Evolutionary conservation across 2,888 invertebrate genomes (phyloP).

Genomic region (Branchellion lobata): DNA sequence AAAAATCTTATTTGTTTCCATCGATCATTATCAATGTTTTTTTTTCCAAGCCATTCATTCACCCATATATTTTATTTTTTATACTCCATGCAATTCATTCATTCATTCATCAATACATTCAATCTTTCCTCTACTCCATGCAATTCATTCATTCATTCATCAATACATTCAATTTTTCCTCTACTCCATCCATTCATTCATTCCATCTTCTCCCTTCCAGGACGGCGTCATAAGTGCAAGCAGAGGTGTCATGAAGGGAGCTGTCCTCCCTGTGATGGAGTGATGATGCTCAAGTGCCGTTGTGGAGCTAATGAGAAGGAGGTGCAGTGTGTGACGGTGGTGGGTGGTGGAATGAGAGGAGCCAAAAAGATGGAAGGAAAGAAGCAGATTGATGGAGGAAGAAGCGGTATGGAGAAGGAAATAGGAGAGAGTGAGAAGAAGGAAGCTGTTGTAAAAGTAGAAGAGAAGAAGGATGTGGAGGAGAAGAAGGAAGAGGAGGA

Average conservation of each 20-base stretch:
- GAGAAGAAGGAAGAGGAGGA: constrained; percentile 86
- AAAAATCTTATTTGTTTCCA: too few species aligned
- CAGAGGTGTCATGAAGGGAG: constrained; percentile 76
- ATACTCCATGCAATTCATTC: too few species aligned
- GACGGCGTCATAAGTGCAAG: constrained; percentile 70
- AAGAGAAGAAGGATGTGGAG: constrained; percentile 61
- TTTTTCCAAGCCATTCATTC: too few species aligned
- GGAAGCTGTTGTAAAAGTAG: constrained; percentile 54
- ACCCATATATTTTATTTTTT: too few species aligned
- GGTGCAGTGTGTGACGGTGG: constrained; percentile 57
- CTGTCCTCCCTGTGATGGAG: constrained; percentile 71
- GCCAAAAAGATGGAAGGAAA: constrained; percentile 81
- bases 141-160: too few species aligned
- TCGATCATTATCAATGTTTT: too few species aligned
- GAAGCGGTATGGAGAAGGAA: constrained; percentile 66
- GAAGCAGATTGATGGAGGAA: constrained; percentile 72
- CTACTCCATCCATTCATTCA: too few species aligned
- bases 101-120: too few species aligned
- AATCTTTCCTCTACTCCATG: too few species aligned
- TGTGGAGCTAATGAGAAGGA: constrained; percentile 67
- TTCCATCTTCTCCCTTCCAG: too few species aligned
- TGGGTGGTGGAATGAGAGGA: constrained; percentile 66
- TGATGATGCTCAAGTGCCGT: constrained; percentile 56
- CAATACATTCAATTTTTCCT: too few species aligned
- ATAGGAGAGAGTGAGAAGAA: constrained; percentile 63